phyloP scores from a whole-genome alignment of 2,113 vertebrate genomes.

The Epinephelus lanceolatus region DNA sequence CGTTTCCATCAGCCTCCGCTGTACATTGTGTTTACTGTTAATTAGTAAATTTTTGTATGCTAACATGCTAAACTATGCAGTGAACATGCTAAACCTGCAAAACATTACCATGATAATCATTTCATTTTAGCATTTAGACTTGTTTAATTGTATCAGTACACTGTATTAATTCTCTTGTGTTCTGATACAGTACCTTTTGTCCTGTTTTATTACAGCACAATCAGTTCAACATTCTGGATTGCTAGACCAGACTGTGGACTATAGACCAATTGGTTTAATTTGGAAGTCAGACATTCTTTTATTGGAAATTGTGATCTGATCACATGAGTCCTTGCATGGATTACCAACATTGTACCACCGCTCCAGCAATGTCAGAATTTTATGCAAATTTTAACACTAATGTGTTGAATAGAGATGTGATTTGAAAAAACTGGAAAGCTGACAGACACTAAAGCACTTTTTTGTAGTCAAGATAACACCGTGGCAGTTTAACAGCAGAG shows the following conservation, averaged over 20 bases:
- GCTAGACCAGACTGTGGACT: background rate
- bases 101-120: background rate
- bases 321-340: background rate
- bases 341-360: background rate
- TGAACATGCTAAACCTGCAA: background rate
- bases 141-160: background rate
- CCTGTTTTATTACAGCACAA: background rate
- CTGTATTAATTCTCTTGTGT: background rate
- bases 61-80: background rate
- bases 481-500: conserved; percentile 7
- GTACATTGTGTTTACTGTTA: too few relatives aligned
- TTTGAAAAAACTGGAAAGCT: background rate
- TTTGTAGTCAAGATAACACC: background rate
- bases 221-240: background rate
- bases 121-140: background rate
- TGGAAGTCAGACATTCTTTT: too few relatives aligned
- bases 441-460: background rate
- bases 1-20: background rate
- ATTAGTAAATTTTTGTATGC: background rate
- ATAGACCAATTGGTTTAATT: background rate
- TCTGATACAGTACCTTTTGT: background rate
- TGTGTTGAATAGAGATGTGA: background rate
- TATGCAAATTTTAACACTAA: background rate
- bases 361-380: background rate
- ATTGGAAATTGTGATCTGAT: background rate